A percentile compares a stretch with the other conserved stretches of the same genome.
Evolutionary conservation across 2,797 vertebrate species (phyloP).

Genomic region (Enteromius treurensis): DNA sequence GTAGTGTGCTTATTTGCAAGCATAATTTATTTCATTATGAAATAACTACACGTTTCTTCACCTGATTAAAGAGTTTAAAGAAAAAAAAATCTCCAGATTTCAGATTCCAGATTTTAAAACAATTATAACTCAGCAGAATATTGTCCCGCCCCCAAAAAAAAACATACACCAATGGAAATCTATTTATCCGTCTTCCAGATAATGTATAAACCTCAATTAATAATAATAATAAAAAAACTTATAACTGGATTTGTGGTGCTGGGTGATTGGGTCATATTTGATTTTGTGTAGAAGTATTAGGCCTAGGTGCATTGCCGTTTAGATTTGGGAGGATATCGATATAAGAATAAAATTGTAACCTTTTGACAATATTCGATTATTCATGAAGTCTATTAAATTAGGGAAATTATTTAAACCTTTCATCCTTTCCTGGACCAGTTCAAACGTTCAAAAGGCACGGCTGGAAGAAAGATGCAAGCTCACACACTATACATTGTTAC

Average conservation of each 20-base stretch:
- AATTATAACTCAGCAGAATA: neutral
- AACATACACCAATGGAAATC: neutral
- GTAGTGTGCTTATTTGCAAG: neutral
- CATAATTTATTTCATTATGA: neutral
- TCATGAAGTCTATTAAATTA: neutral
- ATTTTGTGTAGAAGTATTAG: neutral
- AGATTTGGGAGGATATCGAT: neutral
- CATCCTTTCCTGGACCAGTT: neutral
- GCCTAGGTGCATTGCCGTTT: neutral
- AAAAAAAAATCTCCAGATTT: neutral
- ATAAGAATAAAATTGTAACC: neutral
- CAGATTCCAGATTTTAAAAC: neutral
- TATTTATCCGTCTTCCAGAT: too few relatives aligned
- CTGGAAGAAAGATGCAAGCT: conserved; percentile 30
- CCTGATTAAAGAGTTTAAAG: neutral
- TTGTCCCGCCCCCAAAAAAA: neutral
- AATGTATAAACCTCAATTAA: too few relatives aligned
- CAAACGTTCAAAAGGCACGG: neutral
- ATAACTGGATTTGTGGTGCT: neutral
- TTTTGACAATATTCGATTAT: neutral
- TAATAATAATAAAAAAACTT: neutral
- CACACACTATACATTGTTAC: conserved; percentile 36
- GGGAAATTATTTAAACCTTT: neutral
- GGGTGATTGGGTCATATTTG: neutral
- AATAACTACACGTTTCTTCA: neutral